phyloP scores from a whole-genome alignment of 2,888 invertebrate species.

The Cabera pusaria region DNA sequence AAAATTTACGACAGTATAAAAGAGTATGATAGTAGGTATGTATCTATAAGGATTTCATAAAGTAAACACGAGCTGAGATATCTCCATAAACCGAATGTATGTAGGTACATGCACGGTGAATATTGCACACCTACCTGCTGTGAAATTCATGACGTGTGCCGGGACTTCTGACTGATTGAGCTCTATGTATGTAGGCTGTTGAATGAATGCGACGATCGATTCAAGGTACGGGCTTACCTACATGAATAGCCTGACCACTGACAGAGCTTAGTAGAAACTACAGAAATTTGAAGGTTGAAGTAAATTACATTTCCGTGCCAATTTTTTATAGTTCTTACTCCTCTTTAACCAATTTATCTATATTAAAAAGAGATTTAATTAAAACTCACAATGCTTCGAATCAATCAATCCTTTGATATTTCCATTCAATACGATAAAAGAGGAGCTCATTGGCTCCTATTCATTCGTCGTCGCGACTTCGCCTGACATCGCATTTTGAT shows the following conservation, averaged over 20 bases:
- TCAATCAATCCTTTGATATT: constrained; percentile 19
- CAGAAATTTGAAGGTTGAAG: too few relatives aligned
- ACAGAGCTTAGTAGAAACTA: constrained; percentile 5
- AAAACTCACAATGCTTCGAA: constrained; percentile 18
- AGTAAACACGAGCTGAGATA: constrained; percentile 28
- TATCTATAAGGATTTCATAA: constrained; percentile 27
- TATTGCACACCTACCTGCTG: constrained; percentile 58
- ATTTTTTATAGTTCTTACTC: too few relatives aligned
- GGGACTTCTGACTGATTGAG: constrained; percentile 69
- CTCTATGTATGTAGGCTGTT: constrained; percentile 50
- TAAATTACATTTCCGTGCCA: too few relatives aligned
- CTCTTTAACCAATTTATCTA: too few relatives aligned
- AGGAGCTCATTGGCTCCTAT: constrained; percentile 42
- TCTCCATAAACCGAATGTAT: constrained; percentile 33
- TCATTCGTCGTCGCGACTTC: constrained; percentile 38
- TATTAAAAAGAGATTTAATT: too few relatives aligned
- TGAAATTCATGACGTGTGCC: constrained; percentile 70
- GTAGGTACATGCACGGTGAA: constrained; percentile 45
- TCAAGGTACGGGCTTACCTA: constrained; percentile 5
- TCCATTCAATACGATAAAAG: constrained; percentile 29
- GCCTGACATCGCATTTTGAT: constrained; percentile 48
- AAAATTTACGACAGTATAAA: constrained; percentile 9
- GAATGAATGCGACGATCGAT: constrained; percentile 27
- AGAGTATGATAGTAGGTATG: constrained; percentile 23
- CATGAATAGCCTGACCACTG: constrained; percentile 12